Conservation (phyloP, 2,888 invertebrate genomes). For the Drosophila nigritarsus region DNA sequence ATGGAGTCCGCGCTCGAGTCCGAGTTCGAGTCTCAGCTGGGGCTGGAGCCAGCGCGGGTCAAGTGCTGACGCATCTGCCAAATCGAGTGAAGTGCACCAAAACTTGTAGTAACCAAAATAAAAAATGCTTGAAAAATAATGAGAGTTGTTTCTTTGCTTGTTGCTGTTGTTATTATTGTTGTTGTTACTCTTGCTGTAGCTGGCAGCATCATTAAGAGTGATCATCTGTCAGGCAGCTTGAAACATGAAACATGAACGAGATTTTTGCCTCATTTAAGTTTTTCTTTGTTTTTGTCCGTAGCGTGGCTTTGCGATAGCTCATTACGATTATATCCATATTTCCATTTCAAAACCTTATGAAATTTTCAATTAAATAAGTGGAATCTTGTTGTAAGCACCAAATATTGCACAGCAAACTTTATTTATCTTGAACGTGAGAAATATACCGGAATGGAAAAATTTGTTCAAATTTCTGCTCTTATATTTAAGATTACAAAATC, state of each 20-base stretch:
- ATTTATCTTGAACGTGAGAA: background rate
- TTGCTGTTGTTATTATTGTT: conserved; percentile 16
- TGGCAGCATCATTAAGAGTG: conserved; percentile 79
- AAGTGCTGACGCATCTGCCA: conserved; percentile 79
- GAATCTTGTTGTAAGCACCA: conserved; percentile 17
- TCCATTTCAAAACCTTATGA: conserved; percentile 41
- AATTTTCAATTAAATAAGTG: conserved; percentile 63
- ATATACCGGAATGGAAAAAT: background rate
- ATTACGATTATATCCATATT: conserved; percentile 40
- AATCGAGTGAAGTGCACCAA: conserved; percentile 77
- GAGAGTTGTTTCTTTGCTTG: conserved; percentile 62
- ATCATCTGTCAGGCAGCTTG: conserved; percentile 74
- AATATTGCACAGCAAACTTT: conserved; percentile 3
- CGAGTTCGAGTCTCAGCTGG: conserved; percentile 12
- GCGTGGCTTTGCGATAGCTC: conserved; percentile 44
- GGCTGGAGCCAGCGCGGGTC: conserved; percentile 54
- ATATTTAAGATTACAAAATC: background rate
- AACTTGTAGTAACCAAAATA: conserved; percentile 69
- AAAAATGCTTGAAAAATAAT: conserved; percentile 72
- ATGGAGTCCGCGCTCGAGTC: conserved; percentile 37
- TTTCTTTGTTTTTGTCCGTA: conserved; percentile 33
- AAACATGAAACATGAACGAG: conserved; percentile 59
- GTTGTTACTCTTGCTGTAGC: conserved; percentile 35
- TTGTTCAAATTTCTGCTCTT: background rate
- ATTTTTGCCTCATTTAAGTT: conserved; percentile 60